A percentile compares a stretch with the other conserved stretches of the same genome.
Evolutionary conservation across 2,888 invertebrate genomes (phyloP).

Genomic region (Coelopa pilipes): DNA sequence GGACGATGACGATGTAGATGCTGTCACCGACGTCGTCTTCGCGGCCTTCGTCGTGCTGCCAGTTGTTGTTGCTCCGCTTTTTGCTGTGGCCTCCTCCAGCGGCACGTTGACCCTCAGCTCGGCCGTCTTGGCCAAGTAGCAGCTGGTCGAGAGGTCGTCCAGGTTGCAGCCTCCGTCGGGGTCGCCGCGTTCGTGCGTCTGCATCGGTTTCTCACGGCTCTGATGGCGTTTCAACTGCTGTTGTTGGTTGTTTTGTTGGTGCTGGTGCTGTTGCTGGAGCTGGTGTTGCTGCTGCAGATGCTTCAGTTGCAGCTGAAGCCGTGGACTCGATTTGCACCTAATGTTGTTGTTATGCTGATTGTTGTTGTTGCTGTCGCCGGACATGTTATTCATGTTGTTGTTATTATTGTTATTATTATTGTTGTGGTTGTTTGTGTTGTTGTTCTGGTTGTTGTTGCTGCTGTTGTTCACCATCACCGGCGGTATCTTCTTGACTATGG

Average conservation of each 20-base stretch:
- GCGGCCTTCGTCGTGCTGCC: too few species aligned
- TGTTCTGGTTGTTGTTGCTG: conserved; percentile 39
- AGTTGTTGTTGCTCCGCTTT: too few species aligned
- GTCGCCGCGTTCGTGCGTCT: conserved; percentile 74
- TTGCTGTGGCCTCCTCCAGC: conserved; percentile 76
- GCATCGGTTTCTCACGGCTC: conserved; percentile 61
- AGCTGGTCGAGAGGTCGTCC: conserved; percentile 69
- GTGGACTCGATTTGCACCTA: conserved; percentile 54
- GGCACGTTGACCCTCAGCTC: conserved; percentile 78
- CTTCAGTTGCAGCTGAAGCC: conserved; percentile 57
- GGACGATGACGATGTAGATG: too few species aligned
- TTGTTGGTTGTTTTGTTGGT: conserved; percentile 54
- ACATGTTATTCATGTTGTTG: conserved; percentile 25
- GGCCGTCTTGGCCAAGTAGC: conserved; percentile 63
- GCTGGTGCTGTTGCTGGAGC: conserved; percentile 52
- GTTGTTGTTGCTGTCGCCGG: conserved; percentile 40
- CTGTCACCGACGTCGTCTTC: too few species aligned
- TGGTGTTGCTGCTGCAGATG: conserved; percentile 60
- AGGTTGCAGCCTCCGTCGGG: conserved; percentile 79
- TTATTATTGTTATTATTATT: conserved; percentile 43
- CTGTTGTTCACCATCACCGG: conserved; percentile 52
- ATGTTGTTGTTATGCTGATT: conserved; percentile 40
- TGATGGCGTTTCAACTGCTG: conserved; percentile 45
- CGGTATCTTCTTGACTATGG: conserved; percentile 67
- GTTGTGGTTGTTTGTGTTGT: conserved; percentile 40